Percentiles rank a stretch among this genome's conserved stretches.
Evolutionary conservation across 2,113 vertebrate genomes (phyloP).

Genomic region (Mesoclemmys tuberculata): DNA sequence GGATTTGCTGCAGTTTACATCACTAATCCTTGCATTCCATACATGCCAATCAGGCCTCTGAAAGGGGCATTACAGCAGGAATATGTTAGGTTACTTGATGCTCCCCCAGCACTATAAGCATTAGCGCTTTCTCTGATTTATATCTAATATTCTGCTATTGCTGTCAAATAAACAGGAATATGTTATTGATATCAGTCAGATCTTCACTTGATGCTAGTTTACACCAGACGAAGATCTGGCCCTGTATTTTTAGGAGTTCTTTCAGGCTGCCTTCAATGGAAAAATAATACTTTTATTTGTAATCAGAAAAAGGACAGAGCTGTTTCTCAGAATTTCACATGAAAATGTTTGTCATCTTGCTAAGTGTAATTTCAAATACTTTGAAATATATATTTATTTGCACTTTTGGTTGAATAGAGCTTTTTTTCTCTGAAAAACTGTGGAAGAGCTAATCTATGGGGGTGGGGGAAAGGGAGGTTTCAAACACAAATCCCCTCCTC

Average conservation of each 20-base stretch:
- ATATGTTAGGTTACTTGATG: conserved; percentile 28
- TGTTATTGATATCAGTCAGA: background rate
- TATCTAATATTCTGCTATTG: background rate
- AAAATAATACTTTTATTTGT: background rate
- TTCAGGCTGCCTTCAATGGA: background rate
- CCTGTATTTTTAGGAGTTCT: background rate
- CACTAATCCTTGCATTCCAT: conserved; percentile 67
- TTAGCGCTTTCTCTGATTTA: background rate
- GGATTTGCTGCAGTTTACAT: conserved; percentile 44
- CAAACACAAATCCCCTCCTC: background rate
- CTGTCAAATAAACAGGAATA: background rate
- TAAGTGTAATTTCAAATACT: background rate
- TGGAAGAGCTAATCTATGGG: background rate
- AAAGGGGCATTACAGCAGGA: conserved; percentile 46
- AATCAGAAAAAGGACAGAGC: background rate
- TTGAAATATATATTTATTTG: background rate
- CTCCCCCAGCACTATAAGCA: background rate
- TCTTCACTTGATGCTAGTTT: background rate
- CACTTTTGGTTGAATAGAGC: background rate
- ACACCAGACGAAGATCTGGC: background rate
- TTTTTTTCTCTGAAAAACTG: background rate
- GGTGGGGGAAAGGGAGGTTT: background rate
- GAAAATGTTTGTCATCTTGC: background rate
- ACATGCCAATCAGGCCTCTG: conserved; percentile 63
- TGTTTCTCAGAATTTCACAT: background rate